phyloP scores from a whole-genome alignment of 2,113 vertebrate genomes.

The Columbina picui region DNA sequence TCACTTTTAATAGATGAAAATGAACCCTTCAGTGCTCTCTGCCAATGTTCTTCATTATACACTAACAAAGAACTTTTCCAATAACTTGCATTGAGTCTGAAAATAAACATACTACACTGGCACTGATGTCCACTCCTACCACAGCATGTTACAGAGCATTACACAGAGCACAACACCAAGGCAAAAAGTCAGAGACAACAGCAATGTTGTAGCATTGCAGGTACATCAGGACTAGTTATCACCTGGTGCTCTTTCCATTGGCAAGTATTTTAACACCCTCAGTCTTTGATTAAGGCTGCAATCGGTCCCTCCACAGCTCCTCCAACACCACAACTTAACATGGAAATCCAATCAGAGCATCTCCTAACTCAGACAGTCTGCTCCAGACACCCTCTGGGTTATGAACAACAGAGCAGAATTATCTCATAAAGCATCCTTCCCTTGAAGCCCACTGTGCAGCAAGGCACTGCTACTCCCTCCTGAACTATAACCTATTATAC shows the following conservation, averaged over 20 bases:
- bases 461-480: not conserved
- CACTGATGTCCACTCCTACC: not conserved
- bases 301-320: not conserved
- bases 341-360: not conserved
- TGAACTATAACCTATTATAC: not conserved
- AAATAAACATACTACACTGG: not conserved
- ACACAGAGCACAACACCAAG: not conserved
- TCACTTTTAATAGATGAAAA: not conserved
- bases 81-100: not conserved
- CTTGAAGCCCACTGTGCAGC: not conserved
- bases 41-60: not conserved
- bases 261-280: not conserved
- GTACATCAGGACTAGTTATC: not conserved
- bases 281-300: not conserved
- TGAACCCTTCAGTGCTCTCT: not conserved
- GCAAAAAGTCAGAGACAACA: not conserved
- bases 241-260: not conserved
- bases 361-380: not conserved
- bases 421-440: not conserved
- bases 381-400: not conserved
- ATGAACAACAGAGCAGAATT: not conserved
- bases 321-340: accelerated
- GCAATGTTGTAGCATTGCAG: not conserved
- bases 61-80: not conserved
- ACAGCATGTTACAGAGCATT: not conserved